Conservation (phyloP, 1,140 invertebrate genomes). For the Platyscapa corneri region DNA sequence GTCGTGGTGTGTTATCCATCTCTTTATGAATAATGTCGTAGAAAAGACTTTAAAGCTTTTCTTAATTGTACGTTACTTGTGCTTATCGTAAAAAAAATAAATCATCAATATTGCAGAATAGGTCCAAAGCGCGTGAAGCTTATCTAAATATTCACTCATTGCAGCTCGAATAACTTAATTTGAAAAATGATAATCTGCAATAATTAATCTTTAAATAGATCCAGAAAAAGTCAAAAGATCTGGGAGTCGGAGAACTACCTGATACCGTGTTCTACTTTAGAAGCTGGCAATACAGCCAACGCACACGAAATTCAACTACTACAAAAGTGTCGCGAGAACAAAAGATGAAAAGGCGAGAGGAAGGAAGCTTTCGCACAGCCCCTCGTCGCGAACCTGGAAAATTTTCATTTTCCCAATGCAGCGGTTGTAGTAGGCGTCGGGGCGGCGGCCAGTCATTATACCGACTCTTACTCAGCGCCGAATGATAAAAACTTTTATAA, state of each 20-base stretch:
- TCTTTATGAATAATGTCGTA: not conserved
- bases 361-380: not conserved
- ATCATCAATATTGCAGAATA: not conserved
- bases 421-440: not conserved
- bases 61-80: not conserved
- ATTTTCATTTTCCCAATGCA: not conserved
- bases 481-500: conserved; percentile 36
- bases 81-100: not conserved
- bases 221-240: not conserved
- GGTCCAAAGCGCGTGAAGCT: not conserved
- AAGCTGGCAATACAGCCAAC: not conserved
- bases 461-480: not conserved
- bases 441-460: not conserved
- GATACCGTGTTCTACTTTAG: not conserved
- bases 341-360: not conserved
- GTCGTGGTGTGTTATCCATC: not conserved
- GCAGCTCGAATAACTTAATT: not conserved
- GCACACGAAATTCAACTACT: not conserved
- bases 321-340: not conserved
- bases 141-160: not conserved
- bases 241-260: not conserved
- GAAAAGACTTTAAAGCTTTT: not conserved
- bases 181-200: not conserved
- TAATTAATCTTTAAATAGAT: not conserved
- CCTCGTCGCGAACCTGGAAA: not conserved